Evolutionary conservation across 2,888 invertebrate genomes (phyloP).

Genomic region (Xylocampa areola): DNA sequence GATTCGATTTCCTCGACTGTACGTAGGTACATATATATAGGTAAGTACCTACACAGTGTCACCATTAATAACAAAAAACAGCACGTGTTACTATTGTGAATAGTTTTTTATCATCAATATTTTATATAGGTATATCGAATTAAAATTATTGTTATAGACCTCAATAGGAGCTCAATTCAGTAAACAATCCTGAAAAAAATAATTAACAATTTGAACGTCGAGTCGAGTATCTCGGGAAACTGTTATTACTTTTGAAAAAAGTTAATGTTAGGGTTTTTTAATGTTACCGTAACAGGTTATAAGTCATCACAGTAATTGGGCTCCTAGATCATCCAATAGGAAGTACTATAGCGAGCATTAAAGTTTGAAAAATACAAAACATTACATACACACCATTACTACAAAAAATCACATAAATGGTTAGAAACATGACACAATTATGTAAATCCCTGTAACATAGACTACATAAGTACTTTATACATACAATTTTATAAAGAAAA

Average conservation of each 20-base stretch:
- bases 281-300: too few relatives aligned
- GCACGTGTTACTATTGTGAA: neutral
- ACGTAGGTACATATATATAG: too few relatives aligned
- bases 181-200: neutral
- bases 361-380: neutral
- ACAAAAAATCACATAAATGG: conserved; percentile 27
- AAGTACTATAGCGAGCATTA: neutral
- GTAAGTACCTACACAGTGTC: neutral
- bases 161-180: conserved; percentile 14
- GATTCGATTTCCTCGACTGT: too few relatives aligned
- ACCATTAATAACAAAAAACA: conserved; percentile 9
- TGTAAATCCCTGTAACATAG: conserved; percentile 75
- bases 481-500: conserved; percentile 40
- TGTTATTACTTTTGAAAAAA: too few relatives aligned
- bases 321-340: neutral
- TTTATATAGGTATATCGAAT: conserved; percentile 20
- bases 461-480: conserved; percentile 47
- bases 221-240: too few relatives aligned
- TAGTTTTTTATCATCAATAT: neutral
- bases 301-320: neutral
- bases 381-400: conserved; percentile 4
- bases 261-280: too few relatives aligned
- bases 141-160: neutral
- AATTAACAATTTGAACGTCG: too few relatives aligned
- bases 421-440: conserved; percentile 50